Conservation (phyloP, 2,888 invertebrate genomes). For the Conomelus anceps region DNA sequence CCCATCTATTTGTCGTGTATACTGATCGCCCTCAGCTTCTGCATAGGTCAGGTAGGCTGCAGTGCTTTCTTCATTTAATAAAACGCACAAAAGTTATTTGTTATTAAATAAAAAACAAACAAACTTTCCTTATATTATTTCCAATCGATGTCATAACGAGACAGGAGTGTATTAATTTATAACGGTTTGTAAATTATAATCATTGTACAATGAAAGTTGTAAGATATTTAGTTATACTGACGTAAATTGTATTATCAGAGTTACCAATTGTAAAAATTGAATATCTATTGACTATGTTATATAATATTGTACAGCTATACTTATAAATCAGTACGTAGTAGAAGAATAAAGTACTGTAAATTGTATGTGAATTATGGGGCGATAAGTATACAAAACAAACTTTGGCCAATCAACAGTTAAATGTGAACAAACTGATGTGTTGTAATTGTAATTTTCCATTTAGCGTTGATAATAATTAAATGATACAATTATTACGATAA, state of each 20-base stretch:
- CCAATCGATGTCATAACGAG: neutral
- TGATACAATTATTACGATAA: neutral
- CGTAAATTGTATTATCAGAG: neutral
- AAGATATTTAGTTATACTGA: neutral
- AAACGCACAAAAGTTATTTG: constrained; percentile 7
- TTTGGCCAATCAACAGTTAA: neutral
- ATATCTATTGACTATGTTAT: neutral
- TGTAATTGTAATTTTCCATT: constrained; percentile 5
- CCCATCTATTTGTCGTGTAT: constrained; percentile 5
- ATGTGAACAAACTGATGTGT: neutral
- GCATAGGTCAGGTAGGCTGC: constrained; percentile 9
- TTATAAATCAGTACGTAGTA: neutral
- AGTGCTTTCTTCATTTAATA: constrained; percentile 3
- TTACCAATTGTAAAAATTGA: neutral
- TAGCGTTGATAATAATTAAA: neutral
- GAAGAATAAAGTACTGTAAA: neutral
- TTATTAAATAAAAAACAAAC: neutral
- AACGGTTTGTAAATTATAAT: neutral
- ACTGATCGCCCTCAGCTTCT: constrained; percentile 7
- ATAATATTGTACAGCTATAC: neutral
- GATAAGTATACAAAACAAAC: constrained; percentile 5
- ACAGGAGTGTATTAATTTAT: neutral
- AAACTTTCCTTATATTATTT: neutral
- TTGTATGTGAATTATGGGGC: neutral
- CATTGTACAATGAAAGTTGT: neutral